Conservation (phyloP, 2,888 invertebrate genomes). For the Nephrotoma guestfalica region DNA sequence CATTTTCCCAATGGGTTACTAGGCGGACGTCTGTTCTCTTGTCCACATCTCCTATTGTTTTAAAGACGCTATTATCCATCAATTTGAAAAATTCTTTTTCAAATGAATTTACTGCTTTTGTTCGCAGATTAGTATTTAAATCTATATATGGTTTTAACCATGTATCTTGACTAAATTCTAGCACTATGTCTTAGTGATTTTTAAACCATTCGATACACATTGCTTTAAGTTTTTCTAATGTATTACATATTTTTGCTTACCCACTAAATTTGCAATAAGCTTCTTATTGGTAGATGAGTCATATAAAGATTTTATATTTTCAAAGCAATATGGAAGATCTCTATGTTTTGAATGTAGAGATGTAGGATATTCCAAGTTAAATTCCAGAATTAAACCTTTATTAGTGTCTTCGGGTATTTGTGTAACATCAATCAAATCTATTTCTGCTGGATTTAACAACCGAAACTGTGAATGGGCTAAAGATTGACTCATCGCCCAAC, state of each 20-base stretch:
- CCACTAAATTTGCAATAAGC: not conserved
- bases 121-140: constrained; percentile 11
- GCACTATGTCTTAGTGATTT: not conserved
- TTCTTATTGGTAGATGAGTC: not conserved
- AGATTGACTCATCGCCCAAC: constrained; percentile 15
- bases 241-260: not conserved
- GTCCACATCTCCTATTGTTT: not conserved
- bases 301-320: not conserved
- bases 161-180: not conserved
- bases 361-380: not conserved
- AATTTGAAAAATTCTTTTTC: not conserved
- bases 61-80: not conserved
- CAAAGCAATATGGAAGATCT: not conserved
- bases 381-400: not conserved
- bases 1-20: no score
- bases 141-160: constrained; percentile 22
- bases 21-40: no score
- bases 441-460: constrained; percentile 10
- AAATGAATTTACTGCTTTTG: not conserved
- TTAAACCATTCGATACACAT: no score
- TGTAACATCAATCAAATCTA: constrained; percentile 9
- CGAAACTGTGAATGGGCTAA: constrained; percentile 17
- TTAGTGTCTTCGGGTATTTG: not conserved
- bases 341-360: not conserved
- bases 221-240: no score